Conservation (phyloP, 2,797 vertebrate genomes). For the Hypotaenidia okinawae region DNA sequence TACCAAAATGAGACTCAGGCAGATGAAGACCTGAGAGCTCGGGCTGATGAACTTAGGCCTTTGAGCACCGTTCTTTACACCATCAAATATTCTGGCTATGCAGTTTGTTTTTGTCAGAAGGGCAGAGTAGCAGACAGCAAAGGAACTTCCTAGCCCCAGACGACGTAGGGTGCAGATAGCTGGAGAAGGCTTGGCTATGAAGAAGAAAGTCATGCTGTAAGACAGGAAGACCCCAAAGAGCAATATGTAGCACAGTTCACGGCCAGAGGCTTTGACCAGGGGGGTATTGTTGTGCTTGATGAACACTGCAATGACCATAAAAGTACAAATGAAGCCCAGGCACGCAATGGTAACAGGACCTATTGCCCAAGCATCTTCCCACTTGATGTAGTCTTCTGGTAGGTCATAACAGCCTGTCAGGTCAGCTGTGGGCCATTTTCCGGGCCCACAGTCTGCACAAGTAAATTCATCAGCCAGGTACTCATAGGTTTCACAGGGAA, state of each 20-base stretch:
- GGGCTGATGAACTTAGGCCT: constrained; percentile 98
- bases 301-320: constrained; percentile 91
- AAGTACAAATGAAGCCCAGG: constrained; percentile 93
- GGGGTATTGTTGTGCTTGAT: constrained; percentile 94
- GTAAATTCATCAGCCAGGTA: constrained; percentile 96
- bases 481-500: constrained; percentile 94
- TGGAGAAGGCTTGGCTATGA: constrained; percentile 96
- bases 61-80: constrained; percentile 92
- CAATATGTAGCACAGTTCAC: constrained; percentile 96
- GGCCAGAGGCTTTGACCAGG: constrained; percentile 95
- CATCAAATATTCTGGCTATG: constrained; percentile 95
- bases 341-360: constrained; percentile 96
- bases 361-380: constrained; percentile 98
- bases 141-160: constrained; percentile 93
- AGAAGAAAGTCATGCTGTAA: constrained; percentile 98
- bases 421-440: constrained; percentile 93
- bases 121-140: constrained; percentile 96
- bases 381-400: constrained; percentile 97
- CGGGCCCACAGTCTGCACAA: constrained; percentile 90
- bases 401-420: constrained; percentile 92
- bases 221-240: constrained; percentile 95
- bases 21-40: constrained; percentile 97
- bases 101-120: constrained; percentile 98
- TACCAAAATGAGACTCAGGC: constrained; percentile 93
- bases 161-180: constrained; percentile 93